A percentile compares a stretch with the other conserved stretches of the same genome.
These are phyloP conservation scores for Heliothis peltigera DNA, from an alignment of 2,888 invertebrate species.

Conservation along the genomic window DNA sequence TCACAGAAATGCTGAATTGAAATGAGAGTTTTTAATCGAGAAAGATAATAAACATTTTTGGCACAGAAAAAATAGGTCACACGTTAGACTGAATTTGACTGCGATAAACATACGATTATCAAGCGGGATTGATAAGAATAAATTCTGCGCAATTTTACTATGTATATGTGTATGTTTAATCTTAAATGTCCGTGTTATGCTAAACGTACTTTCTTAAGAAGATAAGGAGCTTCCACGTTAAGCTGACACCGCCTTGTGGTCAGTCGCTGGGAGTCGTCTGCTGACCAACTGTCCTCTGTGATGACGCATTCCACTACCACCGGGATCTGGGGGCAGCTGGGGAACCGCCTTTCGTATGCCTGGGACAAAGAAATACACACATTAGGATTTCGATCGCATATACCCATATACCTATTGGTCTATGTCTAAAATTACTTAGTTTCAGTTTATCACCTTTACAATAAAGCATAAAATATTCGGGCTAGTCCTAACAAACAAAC, in stretches of 20 bases:
- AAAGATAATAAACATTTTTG: conserved; percentile 4
- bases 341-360: conserved; percentile 98
- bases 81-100: conserved; percentile 12
- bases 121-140: too few relatives aligned
- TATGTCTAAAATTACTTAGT: too few relatives aligned
- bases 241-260: conserved; percentile 96
- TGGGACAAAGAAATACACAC: conserved; percentile 76
- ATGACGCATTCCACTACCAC: conserved; percentile 97
- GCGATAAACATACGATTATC: neutral
- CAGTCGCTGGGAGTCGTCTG: conserved; percentile 94
- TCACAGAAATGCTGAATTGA: too few relatives aligned
- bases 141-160: too few relatives aligned
- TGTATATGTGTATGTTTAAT: too few relatives aligned
- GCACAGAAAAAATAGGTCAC: conserved; percentile 2
- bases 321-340: conserved; percentile 97
- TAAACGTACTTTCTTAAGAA: conserved; percentile 95
- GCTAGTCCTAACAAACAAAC: neutral
- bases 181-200: too few relatives aligned
- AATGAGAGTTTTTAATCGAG: neutral
- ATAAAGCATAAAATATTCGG: too few relatives aligned
- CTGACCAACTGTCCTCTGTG: conserved; percentile 93
- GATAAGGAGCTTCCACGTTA: conserved; percentile 97
- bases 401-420: neutral
- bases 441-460: too few relatives aligned
- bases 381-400: neutral